Evolutionary conservation across 2,888 invertebrate genomes (phyloP), one percentile per base, ranked within the genome.

Genomic region (Macropis europaea): DNA sequence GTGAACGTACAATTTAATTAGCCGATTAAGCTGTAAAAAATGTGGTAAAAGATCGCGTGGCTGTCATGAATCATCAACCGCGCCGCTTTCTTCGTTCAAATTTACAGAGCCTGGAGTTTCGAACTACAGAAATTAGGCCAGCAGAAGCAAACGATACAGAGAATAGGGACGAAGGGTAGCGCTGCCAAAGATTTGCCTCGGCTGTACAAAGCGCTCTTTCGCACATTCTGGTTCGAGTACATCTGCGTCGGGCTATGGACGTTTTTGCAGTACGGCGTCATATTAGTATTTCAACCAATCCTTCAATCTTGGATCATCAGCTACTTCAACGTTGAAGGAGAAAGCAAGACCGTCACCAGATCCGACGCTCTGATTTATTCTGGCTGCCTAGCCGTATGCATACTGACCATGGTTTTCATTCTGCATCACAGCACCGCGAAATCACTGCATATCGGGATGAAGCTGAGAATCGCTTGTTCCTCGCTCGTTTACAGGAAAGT

Each of bases 401-500:
- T 90, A 1, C 47, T 90, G 0, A 28, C 87, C 0, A 70, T 86
- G 1, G 87, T 90, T 26, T 88, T 90, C 34, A 36, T 91, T 0
- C 75, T 87, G 34, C 91, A 92, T 77, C 92, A 92, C 62, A 79
- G 85, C 1, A 89, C 89, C 54, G 75, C 91, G n/a, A 60, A 88
- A 0, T 85, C 88, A 32, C 82, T 89, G 7, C 80, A 91, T 57
- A 86, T 91, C 56, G 95, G 95, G 9, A 93, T 94, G 91, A 90
- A 92, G 76, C 90, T 94, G 82, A 90, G 95, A 26, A 91, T 95
- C 2, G 94, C 94, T 0, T 93, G 93, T 69, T 94, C 94, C 79
- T 92, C 94, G 0, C 88, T 95, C 1, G 90, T 95, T 75, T 95
- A 94, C 83, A 91, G 93, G 86, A 95, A 95, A 92, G 94, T 95